Evolutionary conservation across 2,113 vertebrate species (phyloP).

Genomic region (Sceloporus tristichus): DNA sequence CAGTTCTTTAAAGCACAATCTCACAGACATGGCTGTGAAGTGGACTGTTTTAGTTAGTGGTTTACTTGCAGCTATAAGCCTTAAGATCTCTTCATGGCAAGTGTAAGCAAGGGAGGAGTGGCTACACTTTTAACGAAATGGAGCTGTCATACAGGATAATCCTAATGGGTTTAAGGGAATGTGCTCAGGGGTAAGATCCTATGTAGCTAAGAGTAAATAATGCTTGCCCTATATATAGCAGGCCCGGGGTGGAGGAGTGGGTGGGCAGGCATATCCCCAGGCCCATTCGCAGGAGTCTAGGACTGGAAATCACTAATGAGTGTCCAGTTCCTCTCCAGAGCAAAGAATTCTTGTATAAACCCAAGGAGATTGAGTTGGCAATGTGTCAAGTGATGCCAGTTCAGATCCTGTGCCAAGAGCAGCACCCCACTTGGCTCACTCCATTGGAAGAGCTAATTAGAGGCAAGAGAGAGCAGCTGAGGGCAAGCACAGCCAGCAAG

Average conservation of each 20-base stretch:
- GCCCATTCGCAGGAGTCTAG: neutral
- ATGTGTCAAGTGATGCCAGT: constrained; percentile 8
- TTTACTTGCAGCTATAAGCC: neutral
- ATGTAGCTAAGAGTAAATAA: constrained; percentile 34
- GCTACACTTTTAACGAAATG: constrained; percentile 13
- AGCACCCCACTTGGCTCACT: constrained; percentile 15
- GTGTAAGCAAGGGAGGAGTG: constrained; percentile 21
- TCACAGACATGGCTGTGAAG: neutral
- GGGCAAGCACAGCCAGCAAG: constrained; percentile 9
- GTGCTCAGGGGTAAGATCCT: constrained; percentile 25
- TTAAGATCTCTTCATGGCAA: neutral
- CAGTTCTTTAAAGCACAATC: neutral
- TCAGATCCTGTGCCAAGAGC: constrained; percentile 19
- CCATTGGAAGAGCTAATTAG: constrained; percentile 29
- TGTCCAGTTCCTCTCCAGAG: neutral
- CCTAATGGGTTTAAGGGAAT: constrained; percentile 36
- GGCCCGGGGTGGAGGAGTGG: neutral
- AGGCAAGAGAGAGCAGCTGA: neutral
- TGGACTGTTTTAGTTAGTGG: neutral
- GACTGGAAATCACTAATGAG: neutral
- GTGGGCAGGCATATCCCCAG: neutral
- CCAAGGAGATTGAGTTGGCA: neutral
- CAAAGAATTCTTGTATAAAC: constrained; percentile 9
- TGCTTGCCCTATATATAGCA: constrained; percentile 37
- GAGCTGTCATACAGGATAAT: constrained; percentile 41